Conservation (phyloP, 2,113 vertebrate species). For the Galemys pyrenaicus region DNA sequence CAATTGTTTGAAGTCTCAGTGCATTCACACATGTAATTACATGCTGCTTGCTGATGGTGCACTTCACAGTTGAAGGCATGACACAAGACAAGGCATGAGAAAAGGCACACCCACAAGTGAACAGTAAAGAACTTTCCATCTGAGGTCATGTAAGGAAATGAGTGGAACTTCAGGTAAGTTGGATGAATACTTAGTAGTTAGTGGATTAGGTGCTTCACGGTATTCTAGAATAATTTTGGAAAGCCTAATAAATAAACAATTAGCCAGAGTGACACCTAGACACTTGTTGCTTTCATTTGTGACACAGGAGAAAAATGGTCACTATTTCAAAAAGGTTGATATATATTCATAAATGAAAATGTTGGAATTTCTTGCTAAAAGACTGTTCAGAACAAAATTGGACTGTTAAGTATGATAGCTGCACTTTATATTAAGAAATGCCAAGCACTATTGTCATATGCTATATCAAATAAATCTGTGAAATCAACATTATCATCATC, state of each 20-base stretch:
- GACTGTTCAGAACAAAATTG: neutral
- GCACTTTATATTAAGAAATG: neutral
- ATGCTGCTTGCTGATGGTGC: neutral
- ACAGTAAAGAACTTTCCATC: neutral
- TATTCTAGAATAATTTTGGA: neutral
- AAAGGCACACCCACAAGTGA: neutral
- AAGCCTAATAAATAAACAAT: neutral
- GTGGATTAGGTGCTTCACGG: too few species aligned
- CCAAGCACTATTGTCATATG: neutral
- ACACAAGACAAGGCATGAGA: neutral
- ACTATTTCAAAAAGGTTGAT: neutral
- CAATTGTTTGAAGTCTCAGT: neutral
- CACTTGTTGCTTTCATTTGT: neutral
- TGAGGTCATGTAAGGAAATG: neutral
- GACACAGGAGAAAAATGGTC: neutral
- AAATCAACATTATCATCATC: neutral
- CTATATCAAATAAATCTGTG: neutral
- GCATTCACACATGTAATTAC: neutral
- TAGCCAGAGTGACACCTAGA: neutral
- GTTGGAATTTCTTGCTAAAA: neutral
- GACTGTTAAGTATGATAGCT: neutral
- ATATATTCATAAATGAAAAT: neutral
- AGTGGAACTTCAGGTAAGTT: neutral
- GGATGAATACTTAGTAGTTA: neutral
- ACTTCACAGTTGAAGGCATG: neutral